Evolutionary conservation across 2,888 invertebrate species (phyloP).

Genomic region (Caenorhabditis plicata): DNA sequence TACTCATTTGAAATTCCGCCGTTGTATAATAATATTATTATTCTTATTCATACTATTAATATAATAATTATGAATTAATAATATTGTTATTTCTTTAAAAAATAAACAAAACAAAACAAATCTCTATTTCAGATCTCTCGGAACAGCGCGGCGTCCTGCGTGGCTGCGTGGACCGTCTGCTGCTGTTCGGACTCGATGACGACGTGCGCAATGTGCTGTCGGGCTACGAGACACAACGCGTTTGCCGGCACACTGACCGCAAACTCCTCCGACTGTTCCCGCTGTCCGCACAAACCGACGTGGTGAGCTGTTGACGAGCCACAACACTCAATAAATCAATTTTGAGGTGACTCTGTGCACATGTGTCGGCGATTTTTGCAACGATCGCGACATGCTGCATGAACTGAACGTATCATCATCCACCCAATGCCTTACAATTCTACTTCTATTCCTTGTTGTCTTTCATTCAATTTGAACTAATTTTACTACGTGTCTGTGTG

Average conservation of each 20-base stretch:
- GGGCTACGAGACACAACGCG: constrained; percentile 9
- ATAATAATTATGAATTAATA: too few relatives aligned
- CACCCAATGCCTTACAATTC: too few relatives aligned
- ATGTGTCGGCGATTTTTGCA: constrained; percentile 53
- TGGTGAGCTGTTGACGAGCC: constrained; percentile 26
- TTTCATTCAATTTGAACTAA: too few relatives aligned
- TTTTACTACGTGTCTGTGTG: too few relatives aligned
- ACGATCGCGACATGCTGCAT: constrained; percentile 49
- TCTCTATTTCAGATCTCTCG: constrained; percentile 9
- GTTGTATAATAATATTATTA: too few relatives aligned
- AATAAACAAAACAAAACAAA: not conserved
- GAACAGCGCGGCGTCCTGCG: constrained; percentile 48
- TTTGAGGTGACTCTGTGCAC: constrained; percentile 58
- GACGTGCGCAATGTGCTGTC: constrained; percentile 46
- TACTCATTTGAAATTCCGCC: too few relatives aligned
- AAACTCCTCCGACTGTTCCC: constrained; percentile 51
- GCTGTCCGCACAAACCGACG: constrained; percentile 42
- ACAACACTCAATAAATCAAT: not conserved
- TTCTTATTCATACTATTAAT: not conserved
- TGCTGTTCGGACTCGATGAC: constrained; percentile 55
- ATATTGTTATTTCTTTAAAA: too few relatives aligned
- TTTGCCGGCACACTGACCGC: constrained; percentile 49
- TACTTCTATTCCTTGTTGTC: too few relatives aligned
- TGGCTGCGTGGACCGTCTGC: constrained; percentile 55
- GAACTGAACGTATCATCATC: constrained; percentile 17